phyloP scores from a whole-genome alignment of 2,113 vertebrate species.

The Proterorhinus semilunaris region DNA sequence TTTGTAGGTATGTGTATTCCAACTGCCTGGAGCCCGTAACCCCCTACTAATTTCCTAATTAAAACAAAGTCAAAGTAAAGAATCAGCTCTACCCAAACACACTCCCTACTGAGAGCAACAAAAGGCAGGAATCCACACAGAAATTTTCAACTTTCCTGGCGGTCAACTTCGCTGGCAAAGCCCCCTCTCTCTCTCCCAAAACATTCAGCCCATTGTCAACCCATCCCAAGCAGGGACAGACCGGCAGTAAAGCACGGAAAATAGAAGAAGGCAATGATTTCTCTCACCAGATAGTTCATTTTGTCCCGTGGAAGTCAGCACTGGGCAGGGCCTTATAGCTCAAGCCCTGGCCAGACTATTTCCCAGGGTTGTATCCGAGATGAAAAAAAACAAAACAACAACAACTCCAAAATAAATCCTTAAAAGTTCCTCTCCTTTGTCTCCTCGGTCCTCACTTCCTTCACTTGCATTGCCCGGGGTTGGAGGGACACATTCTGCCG shows the following conservation, averaged over 20 bases:
- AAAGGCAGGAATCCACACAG: conserved; percentile 58
- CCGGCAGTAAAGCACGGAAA: conserved; percentile 11
- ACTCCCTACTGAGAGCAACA: conserved; percentile 55
- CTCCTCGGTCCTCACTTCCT: conserved; percentile 10
- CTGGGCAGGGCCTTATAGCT: conserved; percentile 43
- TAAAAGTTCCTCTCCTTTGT: conserved; percentile 18
- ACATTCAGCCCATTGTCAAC: conserved; percentile 21
- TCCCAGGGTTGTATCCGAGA: conserved; percentile 28
- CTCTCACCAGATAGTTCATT: conserved; percentile 73
- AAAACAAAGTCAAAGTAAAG: neutral
- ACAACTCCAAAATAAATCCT: conserved; percentile 32
- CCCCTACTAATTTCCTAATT: neutral
- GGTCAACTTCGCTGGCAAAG: neutral
- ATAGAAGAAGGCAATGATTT: conserved; percentile 20
- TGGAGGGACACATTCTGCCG: conserved; percentile 49
- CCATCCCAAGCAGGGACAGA: conserved; percentile 15
- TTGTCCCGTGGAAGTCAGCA: conserved; percentile 38
- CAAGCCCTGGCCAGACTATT: conserved; percentile 41
- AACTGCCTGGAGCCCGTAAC: neutral
- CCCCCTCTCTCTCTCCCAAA: conserved; percentile 23
- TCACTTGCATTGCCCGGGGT: conserved; percentile 43
- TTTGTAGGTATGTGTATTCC: neutral
- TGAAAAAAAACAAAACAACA: conserved; percentile 1
- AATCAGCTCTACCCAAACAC: conserved; percentile 22
- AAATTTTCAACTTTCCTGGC: conserved; percentile 48